Evolutionary conservation across 2,888 invertebrate genomes (phyloP).

Genomic region (Pyrgus malvae): DNA sequence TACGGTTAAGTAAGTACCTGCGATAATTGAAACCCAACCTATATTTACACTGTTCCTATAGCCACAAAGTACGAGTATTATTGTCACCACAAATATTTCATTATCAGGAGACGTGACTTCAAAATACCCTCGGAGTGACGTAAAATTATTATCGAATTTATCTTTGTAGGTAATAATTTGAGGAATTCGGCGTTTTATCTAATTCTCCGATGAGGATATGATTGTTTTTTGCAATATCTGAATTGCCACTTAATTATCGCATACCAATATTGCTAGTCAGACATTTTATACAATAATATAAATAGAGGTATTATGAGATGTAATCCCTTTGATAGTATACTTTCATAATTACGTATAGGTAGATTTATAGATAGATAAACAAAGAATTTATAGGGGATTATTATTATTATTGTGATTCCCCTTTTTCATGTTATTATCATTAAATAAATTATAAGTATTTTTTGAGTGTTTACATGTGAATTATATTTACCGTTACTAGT

Average conservation of each 20-base stretch:
- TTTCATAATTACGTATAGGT: slow-evolving; percentile 1
- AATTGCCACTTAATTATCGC: slow-evolving; percentile 55
- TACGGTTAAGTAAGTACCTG: too few relatives aligned
- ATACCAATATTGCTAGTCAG: slow-evolving; percentile 47
- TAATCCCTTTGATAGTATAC: slow-evolving; percentile 5
- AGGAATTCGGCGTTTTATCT: slow-evolving; percentile 62
- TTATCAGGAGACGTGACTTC: slow-evolving; percentile 38
- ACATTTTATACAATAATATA: neutral
- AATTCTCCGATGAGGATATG: slow-evolving; percentile 44
- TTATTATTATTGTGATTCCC: too few relatives aligned
- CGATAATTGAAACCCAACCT: too few relatives aligned
- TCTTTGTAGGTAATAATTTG: slow-evolving; percentile 55
- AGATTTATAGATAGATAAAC: slow-evolving; percentile 2
- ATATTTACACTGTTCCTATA: slow-evolving; percentile 15
- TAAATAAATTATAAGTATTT: too few relatives aligned
- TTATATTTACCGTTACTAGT: too few relatives aligned
- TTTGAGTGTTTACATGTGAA: too few relatives aligned
- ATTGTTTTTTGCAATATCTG: slow-evolving; percentile 56
- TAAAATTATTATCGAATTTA: slow-evolving; percentile 37
- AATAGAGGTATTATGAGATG: slow-evolving; percentile 6
- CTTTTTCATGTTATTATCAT: too few relatives aligned
- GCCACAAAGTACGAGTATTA: slow-evolving; percentile 8
- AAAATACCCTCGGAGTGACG: slow-evolving; percentile 37
- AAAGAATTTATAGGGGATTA: neutral
- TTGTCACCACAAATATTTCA: slow-evolving; percentile 17